Base-by-base conservation (phyloP, 2,888 invertebrate genomes). In the Heliconius aoede region DNA sequence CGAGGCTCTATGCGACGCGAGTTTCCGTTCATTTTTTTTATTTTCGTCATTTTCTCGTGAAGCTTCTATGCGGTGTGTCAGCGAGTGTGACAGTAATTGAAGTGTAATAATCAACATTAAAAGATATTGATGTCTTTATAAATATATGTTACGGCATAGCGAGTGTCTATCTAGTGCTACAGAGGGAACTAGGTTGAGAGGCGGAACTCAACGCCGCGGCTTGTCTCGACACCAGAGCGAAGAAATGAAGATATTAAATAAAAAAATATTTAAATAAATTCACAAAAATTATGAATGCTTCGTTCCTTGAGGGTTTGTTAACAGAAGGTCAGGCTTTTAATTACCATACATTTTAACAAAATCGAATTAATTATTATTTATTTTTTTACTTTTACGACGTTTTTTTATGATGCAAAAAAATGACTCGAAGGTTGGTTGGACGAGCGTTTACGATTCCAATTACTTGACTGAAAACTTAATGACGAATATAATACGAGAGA, bases 51-150 rank as follows among this genome's bases (percentile, higher is more conserved):
- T 77, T 78, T 76, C 75, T 32, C 69, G 77, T 73, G 76, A 58
- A 73, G 72, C 30, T 76, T 73, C 73, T 61, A 78, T 79, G 76
- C 61, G 69, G 72, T 55, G 61, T 30, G 73, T 73, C n/a, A n/a
- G n/a, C n/a, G n/a, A n/a, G n/a, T n/a, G n/a, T n/a, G n/a, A 61
- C 36, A 71, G 81, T 74, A 82, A 82, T 77, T 77, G 76, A 78
- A 79, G 76, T 80, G 74, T 79, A 79, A 73, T 75, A 71, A 71
- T 62, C 26, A 73, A 73, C 69, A 67, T 76, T 77, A 58, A 71
- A 28, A 76, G 67, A 79, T 79, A 79, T 77, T 79, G 46, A 79
- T 77, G 79, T 73, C 67, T 79, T 79, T 79, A 76, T 79, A 79
- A 77, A 60, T 77, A 58, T 36, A 40, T n/a, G 62, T 73, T 79